Percentiles rank a stretch among this genome's conserved stretches.
phyloP scores from a whole-genome alignment of 2,888 invertebrate species.

The Heliconius ismenius region DNA sequence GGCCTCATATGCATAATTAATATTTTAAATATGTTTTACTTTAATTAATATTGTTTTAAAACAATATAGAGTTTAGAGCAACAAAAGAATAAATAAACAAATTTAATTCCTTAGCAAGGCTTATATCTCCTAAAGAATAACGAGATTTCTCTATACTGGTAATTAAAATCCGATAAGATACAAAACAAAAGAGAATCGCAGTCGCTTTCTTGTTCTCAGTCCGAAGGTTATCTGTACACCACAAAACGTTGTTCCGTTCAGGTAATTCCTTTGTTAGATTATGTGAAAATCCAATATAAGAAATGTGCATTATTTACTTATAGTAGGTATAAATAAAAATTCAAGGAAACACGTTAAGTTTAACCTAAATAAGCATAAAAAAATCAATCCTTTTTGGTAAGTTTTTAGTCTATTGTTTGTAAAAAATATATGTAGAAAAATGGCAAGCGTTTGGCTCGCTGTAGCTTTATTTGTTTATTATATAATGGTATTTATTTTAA shows the following conservation, averaged over 20 bases:
- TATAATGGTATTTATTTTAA: slow-evolving; percentile 78
- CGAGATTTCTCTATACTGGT: slow-evolving; percentile 78
- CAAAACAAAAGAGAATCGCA: slow-evolving; percentile 75
- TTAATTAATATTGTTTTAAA: neutral
- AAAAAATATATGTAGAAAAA: slow-evolving; percentile 51
- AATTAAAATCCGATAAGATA: slow-evolving; percentile 82
- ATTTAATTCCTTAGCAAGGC: slow-evolving; percentile 61
- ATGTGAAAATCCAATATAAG: slow-evolving; percentile 44
- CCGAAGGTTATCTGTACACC: slow-evolving; percentile 57
- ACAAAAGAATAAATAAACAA: slow-evolving; percentile 70
- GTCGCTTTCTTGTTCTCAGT: slow-evolving; percentile 57
- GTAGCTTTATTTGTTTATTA: slow-evolving; percentile 71
- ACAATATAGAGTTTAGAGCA: slow-evolving; percentile 73
- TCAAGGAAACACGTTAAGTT: slow-evolving; percentile 63
- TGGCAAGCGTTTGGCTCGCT: slow-evolving; percentile 54
- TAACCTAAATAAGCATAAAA: slow-evolving; percentile 65
- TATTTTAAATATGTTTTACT: too few relatives aligned
- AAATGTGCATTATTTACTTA: slow-evolving; percentile 45
- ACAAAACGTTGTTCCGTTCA: slow-evolving; percentile 50
- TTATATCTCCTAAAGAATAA: slow-evolving; percentile 78
- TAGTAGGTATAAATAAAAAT: slow-evolving; percentile 51
- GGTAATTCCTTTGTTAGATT: slow-evolving; percentile 49
- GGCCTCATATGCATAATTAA: neutral
- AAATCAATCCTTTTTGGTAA: slow-evolving; percentile 73
- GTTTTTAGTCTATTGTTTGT: slow-evolving; percentile 64